phyloP scores from a whole-genome alignment of 1,140 invertebrate species.

The Contarinia nasturtii region DNA sequence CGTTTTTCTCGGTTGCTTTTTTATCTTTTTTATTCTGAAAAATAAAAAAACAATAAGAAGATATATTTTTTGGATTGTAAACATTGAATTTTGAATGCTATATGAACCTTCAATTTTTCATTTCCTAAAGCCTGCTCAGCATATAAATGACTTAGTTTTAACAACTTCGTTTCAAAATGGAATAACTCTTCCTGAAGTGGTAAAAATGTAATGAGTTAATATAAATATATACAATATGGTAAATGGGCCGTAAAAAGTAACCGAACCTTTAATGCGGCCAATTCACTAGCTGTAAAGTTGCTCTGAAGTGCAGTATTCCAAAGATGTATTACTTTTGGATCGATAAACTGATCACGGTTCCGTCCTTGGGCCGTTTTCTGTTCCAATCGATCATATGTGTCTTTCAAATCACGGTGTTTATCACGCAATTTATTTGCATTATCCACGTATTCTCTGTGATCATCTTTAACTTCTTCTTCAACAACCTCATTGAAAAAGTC shows the following conservation, averaged over 20 bases:
- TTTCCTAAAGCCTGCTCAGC: conserved; percentile 47
- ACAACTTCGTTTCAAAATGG: conserved; percentile 70
- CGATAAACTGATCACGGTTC: conserved; percentile 66
- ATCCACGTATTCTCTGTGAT: conserved; percentile 31
- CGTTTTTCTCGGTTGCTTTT: conserved; percentile 36
- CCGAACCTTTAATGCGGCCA: conserved; percentile 64
- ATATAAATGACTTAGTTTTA: conserved; percentile 67
- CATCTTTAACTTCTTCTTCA: conserved; percentile 15
- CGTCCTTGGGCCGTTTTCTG: conserved; percentile 45
- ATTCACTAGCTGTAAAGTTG: conserved; percentile 63
- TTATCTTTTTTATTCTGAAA: conserved; percentile 33
- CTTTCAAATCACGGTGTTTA: conserved; percentile 56
- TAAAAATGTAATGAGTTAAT: conserved; percentile 1
- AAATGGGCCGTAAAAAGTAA: neutral
- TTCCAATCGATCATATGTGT: conserved; percentile 62
- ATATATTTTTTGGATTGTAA: conserved; percentile 12
- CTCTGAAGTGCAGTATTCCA: conserved; percentile 64
- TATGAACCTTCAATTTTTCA: conserved; percentile 36
- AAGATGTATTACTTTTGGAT: conserved; percentile 71
- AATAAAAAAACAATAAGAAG: neutral
- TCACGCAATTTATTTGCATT: conserved; percentile 54
- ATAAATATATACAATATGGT: too few relatives aligned
- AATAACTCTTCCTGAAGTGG: conserved; percentile 45
- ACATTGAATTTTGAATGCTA: too few relatives aligned
- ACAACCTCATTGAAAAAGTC: conserved; percentile 35